These are phyloP conservation scores for Acleris laterana DNA, from an alignment of 2,888 invertebrate species.

Conservation along the genomic window DNA sequence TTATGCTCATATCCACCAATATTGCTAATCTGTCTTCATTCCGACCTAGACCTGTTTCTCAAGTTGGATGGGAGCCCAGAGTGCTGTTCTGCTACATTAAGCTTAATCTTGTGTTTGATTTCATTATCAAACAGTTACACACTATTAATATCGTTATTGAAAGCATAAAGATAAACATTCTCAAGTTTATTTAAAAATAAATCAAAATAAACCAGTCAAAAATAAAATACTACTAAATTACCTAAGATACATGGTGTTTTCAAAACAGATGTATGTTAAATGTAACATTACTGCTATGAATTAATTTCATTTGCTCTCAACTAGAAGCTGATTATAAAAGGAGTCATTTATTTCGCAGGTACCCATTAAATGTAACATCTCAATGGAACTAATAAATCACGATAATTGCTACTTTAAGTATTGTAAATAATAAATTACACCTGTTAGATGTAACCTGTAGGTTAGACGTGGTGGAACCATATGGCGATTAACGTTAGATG, in stretches of 20 bases:
- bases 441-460: constrained; percentile 3
- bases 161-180: neutral
- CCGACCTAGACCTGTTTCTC: constrained; percentile 72
- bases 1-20: constrained; percentile 12
- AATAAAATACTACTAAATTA: neutral
- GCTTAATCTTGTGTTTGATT: constrained; percentile 52
- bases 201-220: neutral
- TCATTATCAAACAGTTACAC: constrained; percentile 39
- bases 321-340: constrained; percentile 8
- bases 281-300: constrained; percentile 6
- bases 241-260: neutral
- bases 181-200: neutral
- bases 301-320: constrained; percentile 4
- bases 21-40: constrained; percentile 42
- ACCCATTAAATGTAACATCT: constrained; percentile 31
- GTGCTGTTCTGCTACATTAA: constrained; percentile 55
- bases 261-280: neutral
- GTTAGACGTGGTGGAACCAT: neutral
- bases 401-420: constrained; percentile 23
- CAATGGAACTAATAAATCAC: constrained; percentile 35
- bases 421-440: constrained; percentile 17
- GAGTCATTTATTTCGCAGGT: constrained; percentile 20
- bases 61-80: constrained; percentile 72
- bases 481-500: neutral
- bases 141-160: neutral